A percentile compares a stretch with the other conserved stretches of the same genome.
Conservation (phyloP, 2,888 invertebrate genomes). For the Iselma pallidipennis region DNA sequence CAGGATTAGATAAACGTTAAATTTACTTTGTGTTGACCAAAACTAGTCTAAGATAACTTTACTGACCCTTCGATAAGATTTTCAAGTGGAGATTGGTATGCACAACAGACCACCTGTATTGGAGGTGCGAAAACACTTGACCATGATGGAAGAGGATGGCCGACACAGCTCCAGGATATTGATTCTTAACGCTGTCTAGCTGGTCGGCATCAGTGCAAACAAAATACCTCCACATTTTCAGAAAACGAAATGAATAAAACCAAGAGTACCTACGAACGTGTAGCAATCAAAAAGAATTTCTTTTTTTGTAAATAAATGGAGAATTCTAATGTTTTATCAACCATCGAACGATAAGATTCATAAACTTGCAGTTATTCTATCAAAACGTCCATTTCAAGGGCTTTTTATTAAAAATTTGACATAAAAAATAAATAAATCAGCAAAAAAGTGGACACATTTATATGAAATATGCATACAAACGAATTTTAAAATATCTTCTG, state of each 20-base stretch:
- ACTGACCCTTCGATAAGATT: slow-evolving; percentile 15
- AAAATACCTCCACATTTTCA: background rate
- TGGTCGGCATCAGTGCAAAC: background rate
- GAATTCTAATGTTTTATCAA: too few species aligned
- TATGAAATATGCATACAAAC: too few species aligned
- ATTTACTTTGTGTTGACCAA: slow-evolving; percentile 14
- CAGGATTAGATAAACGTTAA: slow-evolving; percentile 34
- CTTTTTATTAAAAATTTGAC: too few species aligned
- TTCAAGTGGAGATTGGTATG: slow-evolving; percentile 28
- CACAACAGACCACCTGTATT: slow-evolving; percentile 35
- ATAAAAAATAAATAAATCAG: too few species aligned
- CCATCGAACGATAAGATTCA: too few species aligned
- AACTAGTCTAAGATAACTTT: slow-evolving; percentile 41
- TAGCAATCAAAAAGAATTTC: too few species aligned
- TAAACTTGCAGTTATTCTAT: too few species aligned
- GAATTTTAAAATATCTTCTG: too few species aligned
- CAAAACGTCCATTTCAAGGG: too few species aligned
- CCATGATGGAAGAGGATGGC: background rate
- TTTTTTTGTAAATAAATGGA: too few species aligned
- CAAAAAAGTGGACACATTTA: too few species aligned
- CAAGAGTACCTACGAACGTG: too few species aligned
- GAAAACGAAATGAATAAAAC: background rate
- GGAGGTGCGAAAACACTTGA: slow-evolving; percentile 27
- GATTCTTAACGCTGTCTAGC: background rate
- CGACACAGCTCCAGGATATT: background rate